Conservation (phyloP, 2,888 invertebrate genomes). For the Sinhomidia bicolor region DNA sequence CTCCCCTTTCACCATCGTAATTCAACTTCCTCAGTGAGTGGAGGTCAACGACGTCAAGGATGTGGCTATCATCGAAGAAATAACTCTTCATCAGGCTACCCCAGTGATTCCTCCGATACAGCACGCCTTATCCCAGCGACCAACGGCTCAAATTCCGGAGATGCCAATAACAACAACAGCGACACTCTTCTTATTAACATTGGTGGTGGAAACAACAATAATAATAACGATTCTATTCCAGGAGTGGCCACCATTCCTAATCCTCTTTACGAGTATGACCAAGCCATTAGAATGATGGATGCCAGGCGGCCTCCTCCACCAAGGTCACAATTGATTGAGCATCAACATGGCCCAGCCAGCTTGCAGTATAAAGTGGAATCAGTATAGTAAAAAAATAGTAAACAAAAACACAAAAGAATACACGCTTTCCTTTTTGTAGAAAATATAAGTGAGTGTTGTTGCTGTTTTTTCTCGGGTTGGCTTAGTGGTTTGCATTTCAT, state of each 20-base stretch:
- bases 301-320: slow-evolving; percentile 61
- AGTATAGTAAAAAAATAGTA: slow-evolving; percentile 13
- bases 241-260: slow-evolving; percentile 58
- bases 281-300: slow-evolving; percentile 67
- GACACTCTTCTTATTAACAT: slow-evolving; percentile 51
- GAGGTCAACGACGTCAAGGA: slow-evolving; percentile 30
- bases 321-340: slow-evolving; percentile 62
- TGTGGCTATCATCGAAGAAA: slow-evolving; percentile 56
- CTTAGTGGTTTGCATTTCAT: background rate
- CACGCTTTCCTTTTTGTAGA: background rate
- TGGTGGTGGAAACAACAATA: slow-evolving; percentile 49
- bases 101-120: slow-evolving; percentile 68
- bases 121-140: slow-evolving; percentile 64
- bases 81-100: slow-evolving; percentile 58
- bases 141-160: slow-evolving; percentile 61
- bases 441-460: background rate
- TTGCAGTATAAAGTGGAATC: slow-evolving; percentile 65
- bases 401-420: background rate
- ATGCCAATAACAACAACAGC: slow-evolving; percentile 70
- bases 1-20: slow-evolving; percentile 59
- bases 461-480: background rate
- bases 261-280: slow-evolving; percentile 69
- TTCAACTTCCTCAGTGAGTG: slow-evolving; percentile 21
- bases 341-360: slow-evolving; percentile 50
- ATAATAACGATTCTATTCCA: slow-evolving; percentile 34